These are phyloP conservation scores for Meloidogyne hapla DNA, from an alignment of 1,140 invertebrate species.

Conservation along the genomic window DNA sequence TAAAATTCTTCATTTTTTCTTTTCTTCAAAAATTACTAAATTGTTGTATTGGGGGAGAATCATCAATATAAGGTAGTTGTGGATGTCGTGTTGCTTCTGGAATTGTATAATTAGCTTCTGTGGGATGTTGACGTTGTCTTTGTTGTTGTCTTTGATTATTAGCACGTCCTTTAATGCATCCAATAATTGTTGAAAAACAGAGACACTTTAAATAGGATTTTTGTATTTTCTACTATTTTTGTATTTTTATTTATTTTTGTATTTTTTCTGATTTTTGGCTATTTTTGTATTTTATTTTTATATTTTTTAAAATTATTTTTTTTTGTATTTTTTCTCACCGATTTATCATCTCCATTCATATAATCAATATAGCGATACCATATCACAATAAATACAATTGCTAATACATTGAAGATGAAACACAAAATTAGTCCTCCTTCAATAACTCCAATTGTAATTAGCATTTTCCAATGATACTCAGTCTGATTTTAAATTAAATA, in stretches of 20 bases:
- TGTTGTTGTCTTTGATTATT: slow-evolving; percentile 6
- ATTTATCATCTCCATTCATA: slow-evolving; percentile 54
- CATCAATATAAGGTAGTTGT: slow-evolving; percentile 56
- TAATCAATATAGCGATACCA: slow-evolving; percentile 63
- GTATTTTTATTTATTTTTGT: neutral
- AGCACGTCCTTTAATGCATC: slow-evolving; percentile 44
- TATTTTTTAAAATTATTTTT: slow-evolving; percentile 8
- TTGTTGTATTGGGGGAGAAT: slow-evolving; percentile 46
- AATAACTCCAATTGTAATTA: slow-evolving; percentile 46
- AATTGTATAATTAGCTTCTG: slow-evolving; percentile 48
- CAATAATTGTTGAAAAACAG: slow-evolving; percentile 40
- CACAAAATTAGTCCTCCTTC: slow-evolving; percentile 51
- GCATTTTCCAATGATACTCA: slow-evolving; percentile 48
- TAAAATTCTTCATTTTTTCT: neutral
- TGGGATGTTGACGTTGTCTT: slow-evolving; percentile 21
- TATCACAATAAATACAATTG: slow-evolving; percentile 49
- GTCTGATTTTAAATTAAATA: slow-evolving; percentile 32
- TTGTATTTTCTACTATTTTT: slow-evolving; percentile 1
- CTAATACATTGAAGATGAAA: slow-evolving; percentile 46
- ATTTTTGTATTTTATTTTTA: neutral
- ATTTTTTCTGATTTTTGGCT: neutral
- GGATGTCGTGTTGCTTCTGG: slow-evolving; percentile 54
- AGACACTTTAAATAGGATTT: slow-evolving; percentile 42
- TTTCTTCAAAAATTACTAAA: slow-evolving; percentile 53
- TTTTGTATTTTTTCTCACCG: slow-evolving; percentile 50